Evolutionary conservation across 2,888 invertebrate species (phyloP), one percentile per base, ranked within the genome.

Genomic region (Chirona hameri): DNA sequence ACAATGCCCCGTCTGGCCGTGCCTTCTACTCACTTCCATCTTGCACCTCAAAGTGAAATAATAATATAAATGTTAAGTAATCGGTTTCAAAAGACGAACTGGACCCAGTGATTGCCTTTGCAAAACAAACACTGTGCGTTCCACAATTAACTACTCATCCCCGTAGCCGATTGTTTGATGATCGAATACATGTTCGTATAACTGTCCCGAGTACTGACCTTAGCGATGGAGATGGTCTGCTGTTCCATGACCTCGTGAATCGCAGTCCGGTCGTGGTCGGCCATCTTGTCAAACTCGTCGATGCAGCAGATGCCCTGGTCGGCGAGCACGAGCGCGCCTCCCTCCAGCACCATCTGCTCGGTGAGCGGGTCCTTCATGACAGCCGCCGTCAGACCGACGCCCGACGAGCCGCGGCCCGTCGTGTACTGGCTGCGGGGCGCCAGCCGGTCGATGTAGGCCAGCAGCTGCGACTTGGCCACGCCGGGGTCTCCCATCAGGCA

Each of bases 241-340:
- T 99, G 99, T 89, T 99, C 99, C 97, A 97, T 97, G 72, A 98
- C 98, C 90, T 98, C 98, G 88, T 98, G 98, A 86, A 98, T 97
- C 83, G 98, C 96, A 0, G 97, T 97, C 87, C 98, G 92, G 89
- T 99, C 99, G 76, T 90, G 89, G 85, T 99, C 99, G 81, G 97
- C 95, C 99, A 99, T 98, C 90, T 99, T 99, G 90, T 99, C 99
- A 88, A 99, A 99, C 90, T 99, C 99, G 88, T 99, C 99, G 88
- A 99, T 99, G 89, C 99, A 99, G 88, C 99, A 99, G 83, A 98
- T 94, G 39, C 85, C 85, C 83, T 96, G 94, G 89, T 99, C 98
- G 0, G 98, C 98, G 85, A 99, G 89, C 65, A 99, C 99, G 57
- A 99, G 89, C 21, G 99, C 98, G 14, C 99, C 99, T 69, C 99